These are phyloP conservation scores for Anser brachyrhynchus DNA, from an alignment of 2,113 vertebrate genomes.

Conservation along the genomic window DNA sequence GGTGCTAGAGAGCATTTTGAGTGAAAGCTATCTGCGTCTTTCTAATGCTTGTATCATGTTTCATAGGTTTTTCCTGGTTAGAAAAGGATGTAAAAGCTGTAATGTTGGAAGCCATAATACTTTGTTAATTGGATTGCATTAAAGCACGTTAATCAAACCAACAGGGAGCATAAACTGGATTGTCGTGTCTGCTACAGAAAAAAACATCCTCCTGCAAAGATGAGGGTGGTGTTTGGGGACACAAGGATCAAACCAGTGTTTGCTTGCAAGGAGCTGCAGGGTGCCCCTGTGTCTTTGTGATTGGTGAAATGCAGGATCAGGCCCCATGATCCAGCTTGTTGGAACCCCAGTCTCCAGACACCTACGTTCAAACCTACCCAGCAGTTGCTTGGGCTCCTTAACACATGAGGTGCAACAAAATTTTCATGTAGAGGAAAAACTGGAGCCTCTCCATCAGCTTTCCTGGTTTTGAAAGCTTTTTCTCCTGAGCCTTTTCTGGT, in stretches of 20 bases:
- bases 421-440: background rate
- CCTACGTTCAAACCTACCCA: background rate
- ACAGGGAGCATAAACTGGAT: conserved; percentile 29
- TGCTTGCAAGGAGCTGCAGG: background rate
- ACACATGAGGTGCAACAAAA: background rate
- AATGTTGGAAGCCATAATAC: conserved; percentile 46
- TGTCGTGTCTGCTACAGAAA: background rate
- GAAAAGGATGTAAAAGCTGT: conserved; percentile 17
- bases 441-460: background rate
- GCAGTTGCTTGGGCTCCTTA: background rate
- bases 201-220: background rate
- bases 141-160: conserved; percentile 49
- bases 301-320: background rate
- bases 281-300: rapidly evolving
- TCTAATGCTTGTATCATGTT: conserved; percentile 24
- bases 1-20: background rate
- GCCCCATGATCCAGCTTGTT: background rate
- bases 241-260: background rate
- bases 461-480: background rate
- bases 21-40: background rate
- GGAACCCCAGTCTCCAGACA: background rate
- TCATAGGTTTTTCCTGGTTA: conserved; percentile 37
- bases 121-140: conserved; percentile 60
- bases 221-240: background rate
- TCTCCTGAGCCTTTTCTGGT: background rate